These are phyloP conservation scores for Cepphus grylle DNA, from an alignment of 2,113 vertebrate species.

Conservation along the genomic window DNA sequence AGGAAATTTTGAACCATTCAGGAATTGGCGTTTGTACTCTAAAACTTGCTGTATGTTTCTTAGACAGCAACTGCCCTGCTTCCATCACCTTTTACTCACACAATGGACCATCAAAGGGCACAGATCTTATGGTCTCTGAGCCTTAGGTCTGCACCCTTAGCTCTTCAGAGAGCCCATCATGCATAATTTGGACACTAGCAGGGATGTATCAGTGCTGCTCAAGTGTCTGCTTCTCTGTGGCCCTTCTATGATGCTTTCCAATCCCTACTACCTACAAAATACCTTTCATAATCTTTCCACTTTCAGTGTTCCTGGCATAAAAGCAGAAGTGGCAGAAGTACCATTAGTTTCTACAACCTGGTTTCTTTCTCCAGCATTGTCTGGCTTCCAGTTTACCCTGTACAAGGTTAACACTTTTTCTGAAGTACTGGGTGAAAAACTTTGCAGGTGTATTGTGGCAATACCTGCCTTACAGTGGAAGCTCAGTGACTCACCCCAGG, in stretches of 20 bases:
- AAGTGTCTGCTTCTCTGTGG: background rate
- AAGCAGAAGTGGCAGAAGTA: background rate
- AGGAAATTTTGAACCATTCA: background rate
- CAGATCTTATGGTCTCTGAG: background rate
- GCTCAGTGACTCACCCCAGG: background rate
- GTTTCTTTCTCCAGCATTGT: background rate
- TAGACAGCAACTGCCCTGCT: background rate
- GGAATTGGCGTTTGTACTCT: accelerated
- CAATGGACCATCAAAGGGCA: background rate
- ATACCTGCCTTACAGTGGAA: background rate
- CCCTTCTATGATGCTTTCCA: background rate
- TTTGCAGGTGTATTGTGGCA: background rate
- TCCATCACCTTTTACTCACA: accelerated
- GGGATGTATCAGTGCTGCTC: background rate
- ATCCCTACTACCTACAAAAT: background rate
- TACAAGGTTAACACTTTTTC: background rate
- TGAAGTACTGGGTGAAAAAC: background rate
- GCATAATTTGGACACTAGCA: background rate
- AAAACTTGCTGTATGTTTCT: background rate
- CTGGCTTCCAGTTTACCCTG: background rate
- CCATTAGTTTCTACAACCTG: background rate
- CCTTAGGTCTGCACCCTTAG: background rate
- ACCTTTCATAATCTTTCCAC: background rate
- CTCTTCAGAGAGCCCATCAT: background rate
- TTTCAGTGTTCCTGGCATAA: background rate